Percentiles rank a stretch among this genome's conserved stretches.
These are phyloP conservation scores for Falco concolor DNA, from an alignment of 2,797 vertebrate genomes.

Conservation along the genomic window DNA sequence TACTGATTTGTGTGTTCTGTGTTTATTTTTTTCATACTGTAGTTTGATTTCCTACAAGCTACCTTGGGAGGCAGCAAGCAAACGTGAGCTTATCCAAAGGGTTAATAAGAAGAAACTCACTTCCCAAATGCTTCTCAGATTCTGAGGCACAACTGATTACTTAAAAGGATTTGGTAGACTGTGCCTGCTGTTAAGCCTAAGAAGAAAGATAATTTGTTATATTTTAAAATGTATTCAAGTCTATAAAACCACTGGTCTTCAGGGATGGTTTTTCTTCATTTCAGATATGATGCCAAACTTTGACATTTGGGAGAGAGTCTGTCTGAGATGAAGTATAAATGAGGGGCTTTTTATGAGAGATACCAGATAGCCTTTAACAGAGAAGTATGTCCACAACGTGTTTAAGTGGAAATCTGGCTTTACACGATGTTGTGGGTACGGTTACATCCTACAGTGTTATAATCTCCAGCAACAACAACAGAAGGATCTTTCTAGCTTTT, in stretches of 20 bases:
- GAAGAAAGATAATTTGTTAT: slow-evolving; percentile 36
- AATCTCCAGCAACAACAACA: not conserved
- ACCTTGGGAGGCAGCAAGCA: not conserved
- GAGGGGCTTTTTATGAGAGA: not conserved
- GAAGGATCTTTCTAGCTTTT: not conserved
- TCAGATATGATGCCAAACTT: not conserved
- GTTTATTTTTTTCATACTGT: not conserved
- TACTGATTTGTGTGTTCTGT: not conserved
- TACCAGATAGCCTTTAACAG: not conserved
- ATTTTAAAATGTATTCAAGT: slow-evolving; percentile 28
- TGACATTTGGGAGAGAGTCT: not conserved
- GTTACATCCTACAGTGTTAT: not conserved
- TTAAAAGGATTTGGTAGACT: slow-evolving; percentile 23
- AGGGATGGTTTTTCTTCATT: not conserved
- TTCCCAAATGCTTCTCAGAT: not conserved
- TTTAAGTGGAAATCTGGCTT: not conserved
- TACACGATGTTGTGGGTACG: not conserved
- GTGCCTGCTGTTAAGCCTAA: not conserved
- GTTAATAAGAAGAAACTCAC: not conserved
- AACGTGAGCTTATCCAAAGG: not conserved
- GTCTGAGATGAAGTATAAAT: not conserved
- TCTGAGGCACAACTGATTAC: not conserved
- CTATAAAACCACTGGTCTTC: slow-evolving; percentile 20
- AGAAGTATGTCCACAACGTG: not conserved
- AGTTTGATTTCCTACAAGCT: not conserved